A percentile compares a stretch with the other conserved stretches of the same genome.
Evolutionary conservation across 2,888 invertebrate species (phyloP).

Genomic region (Campoletis raptor): DNA sequence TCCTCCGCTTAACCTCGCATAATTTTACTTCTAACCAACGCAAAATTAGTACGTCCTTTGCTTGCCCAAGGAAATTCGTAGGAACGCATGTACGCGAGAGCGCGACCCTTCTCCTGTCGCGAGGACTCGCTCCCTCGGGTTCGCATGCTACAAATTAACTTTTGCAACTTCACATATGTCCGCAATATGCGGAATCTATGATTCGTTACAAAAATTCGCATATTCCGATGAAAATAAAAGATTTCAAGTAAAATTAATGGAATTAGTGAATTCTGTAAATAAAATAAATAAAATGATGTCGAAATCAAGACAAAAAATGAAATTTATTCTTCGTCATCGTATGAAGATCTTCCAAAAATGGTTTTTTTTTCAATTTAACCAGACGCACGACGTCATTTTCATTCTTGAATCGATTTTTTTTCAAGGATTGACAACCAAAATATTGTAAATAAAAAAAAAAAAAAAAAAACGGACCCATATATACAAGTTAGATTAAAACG

Average conservation of each 20-base stretch:
- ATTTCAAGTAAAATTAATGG: background rate
- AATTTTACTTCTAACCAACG: conserved; percentile 80
- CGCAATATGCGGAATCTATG: background rate
- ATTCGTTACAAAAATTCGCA: background rate
- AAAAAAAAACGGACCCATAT: too few species aligned
- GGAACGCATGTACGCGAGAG: background rate
- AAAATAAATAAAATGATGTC: too few species aligned
- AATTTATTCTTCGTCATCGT: background rate
- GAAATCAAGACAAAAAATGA: background rate
- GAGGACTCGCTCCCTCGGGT: background rate
- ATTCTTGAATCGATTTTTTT: background rate
- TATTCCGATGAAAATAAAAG: background rate
- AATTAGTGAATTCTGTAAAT: background rate
- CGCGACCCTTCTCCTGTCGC: background rate
- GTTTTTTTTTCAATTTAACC: too few species aligned
- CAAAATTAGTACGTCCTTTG: conserved; percentile 76
- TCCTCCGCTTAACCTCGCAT: conserved; percentile 81
- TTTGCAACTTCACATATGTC: background rate
- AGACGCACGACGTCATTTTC: too few species aligned
- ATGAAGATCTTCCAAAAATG: too few species aligned
- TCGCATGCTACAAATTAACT: conserved; percentile 5
- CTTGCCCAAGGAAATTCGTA: conserved; percentile 77
- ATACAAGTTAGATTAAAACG: background rate
- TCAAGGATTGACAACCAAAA: background rate
- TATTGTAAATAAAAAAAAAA: background rate